Base-by-base conservation (phyloP, 2,113 vertebrate genomes). In the Osmerus eperlanus region DNA sequence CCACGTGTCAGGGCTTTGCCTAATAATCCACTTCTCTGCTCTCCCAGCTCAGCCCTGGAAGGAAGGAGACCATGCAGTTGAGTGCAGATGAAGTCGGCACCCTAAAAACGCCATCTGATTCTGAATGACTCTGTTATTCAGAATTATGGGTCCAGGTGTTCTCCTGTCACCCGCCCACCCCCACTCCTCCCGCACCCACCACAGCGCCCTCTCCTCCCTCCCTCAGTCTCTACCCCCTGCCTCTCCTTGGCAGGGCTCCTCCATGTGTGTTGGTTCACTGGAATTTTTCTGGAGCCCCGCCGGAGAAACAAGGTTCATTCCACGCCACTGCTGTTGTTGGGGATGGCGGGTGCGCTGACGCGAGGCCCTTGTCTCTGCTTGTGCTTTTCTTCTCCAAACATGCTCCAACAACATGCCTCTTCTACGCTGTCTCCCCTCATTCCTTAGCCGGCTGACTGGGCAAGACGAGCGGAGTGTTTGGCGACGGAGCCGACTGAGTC, bases 391-490 rank as follows among this genome's bases (percentile, higher is more conserved):
- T 56, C 67, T 68, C 71, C 72, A n/a, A 55, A 83, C 75, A 75
- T 28, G 70, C 77, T 73, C 23, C 70, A 75, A 83, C 76, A 84
- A 74, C 75, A 73, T 67, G 74, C 71, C 60, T 75, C 68, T 55
- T 72, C 74, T 75, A 41, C 11, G 25, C 75, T 71, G 61, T 65
- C 58, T 66, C 73, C 69, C 77, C 74, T 81, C 67, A 75, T 60
- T 47, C 41, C 41, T 47, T 47, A 47, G 41, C 41, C 7, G 41
- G 41, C 41, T 74, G 75, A 68, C 71, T 41, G 58, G 67, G 75
- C 70, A 23, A 61, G 66, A 59, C n/a, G 5, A 21, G 19, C n/a
- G 11, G 56, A 21, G 41, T 74, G 74, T 70, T 72, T 36, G 52
- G 66, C 70, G 69, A 52, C 55, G 61, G 69, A 29, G 62, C 78